Evolutionary conservation across 2,888 invertebrate genomes (phyloP), one percentile per base, ranked within the genome.

Genomic region (Altica lythri): DNA sequence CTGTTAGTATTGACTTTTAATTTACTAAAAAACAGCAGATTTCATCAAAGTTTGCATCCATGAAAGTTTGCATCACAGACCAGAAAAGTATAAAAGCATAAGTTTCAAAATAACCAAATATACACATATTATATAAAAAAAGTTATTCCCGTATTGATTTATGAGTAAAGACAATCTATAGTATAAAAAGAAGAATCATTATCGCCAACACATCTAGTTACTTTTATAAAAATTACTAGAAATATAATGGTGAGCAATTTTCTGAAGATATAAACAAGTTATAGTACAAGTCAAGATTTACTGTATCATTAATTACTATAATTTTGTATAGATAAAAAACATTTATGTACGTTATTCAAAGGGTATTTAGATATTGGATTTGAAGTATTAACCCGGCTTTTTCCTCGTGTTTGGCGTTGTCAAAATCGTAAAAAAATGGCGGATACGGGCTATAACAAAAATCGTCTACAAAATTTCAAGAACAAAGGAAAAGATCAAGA

Each of bases 401-500:
- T 64, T 54, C 66, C 66, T 67, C 65, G 66, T 67, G 68, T 61
- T 62, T 60, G 51, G 43, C 49, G 58, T 55, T 65, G 64, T 63
- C 64, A 63, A 66, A 65, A 58, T 62, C 38, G 50, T 64, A 65
- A 78, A 87, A n/a, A 68, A 86, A 86, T 89, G 89, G 89, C 72
- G 70, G 72, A 72, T 53, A 68, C 69, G 59, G 83, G 81, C n/a
- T n/a, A n/a, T 80, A 82, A 81, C 80, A 88, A 88, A 83, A 89
- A 87, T 84, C 89, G 93, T 81, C 87, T 92, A 84, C 89, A 90
- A 80, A 90, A 87, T 78, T 95, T 95, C 81, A 98, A 98, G 88
- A 97, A 98, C 85, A 94, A 94, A 84, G 97, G 97, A 75, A 98
- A 97, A 84, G 97, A 98, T 84, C 94, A 94, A 80, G 97, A 97